Evolutionary conservation across 2,797 vertebrate genomes (phyloP), one percentile per base, ranked within the genome.

Genomic region (Enteromius treurensis): DNA sequence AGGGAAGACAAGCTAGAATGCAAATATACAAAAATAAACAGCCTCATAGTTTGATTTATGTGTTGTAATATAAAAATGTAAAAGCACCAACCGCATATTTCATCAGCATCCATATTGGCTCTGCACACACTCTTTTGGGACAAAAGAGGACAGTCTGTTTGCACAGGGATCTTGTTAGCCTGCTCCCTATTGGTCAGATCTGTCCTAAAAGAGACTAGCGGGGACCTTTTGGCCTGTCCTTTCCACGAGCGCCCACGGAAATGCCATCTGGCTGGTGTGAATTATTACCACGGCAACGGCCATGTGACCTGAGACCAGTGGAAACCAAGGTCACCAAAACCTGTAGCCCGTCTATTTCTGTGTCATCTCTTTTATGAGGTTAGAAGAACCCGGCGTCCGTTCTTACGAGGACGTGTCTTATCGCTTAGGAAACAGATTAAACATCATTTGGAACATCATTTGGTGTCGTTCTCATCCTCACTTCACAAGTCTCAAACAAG

Each of bases 251-350:
- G 89, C 94, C 94, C 93, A 93, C 90, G 84, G 93, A 95, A 95
- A 94, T 91, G 93, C 95, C 95, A 96, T 96, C 95, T 96, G 95
- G 94, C 93, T 91, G 91, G 93, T 94, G 94, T 96, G 94, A 95
- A 94, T 95, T 93, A 96, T 95, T 94, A 95, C 93, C 93, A 92
- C 92, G 89, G 94, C 94, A 94, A 92, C 90, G 91, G 90, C 93
- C 88, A 88, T 90, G 91, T 92, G 93, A 95, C 95, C 94, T 89
- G 91, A 91, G 92, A 93, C 92, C 93, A 91, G 93, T 92, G 86
- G 92, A 92, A 94, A 93, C 92, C 95, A 96, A 95, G 95, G 94
- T 95, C 94, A 94, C 92, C 34, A 90, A 91, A 91, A 92, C 92
- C 93, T 93, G 92, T 87, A 89, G 79, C 88, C 91, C 89, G 89